phyloP scores from a whole-genome alignment of 2,797 vertebrate species.

The Ceryle rudis region DNA sequence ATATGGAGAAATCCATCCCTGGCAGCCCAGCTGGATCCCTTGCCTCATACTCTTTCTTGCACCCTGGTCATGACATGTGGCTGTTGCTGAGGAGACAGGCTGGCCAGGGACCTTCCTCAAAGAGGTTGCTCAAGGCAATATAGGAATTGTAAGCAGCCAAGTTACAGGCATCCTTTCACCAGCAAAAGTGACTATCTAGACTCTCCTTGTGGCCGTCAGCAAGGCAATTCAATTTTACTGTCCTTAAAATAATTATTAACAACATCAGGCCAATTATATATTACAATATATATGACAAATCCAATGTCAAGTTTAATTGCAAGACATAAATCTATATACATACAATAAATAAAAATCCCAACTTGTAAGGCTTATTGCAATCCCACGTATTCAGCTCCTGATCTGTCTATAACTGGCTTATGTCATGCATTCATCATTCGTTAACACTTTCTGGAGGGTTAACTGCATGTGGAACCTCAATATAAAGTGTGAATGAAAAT shows the following conservation, averaged over 20 bases:
- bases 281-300: not conserved
- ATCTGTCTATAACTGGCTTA: not conserved
- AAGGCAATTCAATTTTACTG: not conserved
- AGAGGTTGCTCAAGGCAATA: not conserved
- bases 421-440: not conserved
- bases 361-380: not conserved
- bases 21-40: not conserved
- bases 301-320: not conserved
- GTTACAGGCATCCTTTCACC: not conserved
- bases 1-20: not conserved
- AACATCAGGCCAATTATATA: not conserved
- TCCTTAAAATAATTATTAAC: not conserved
- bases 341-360: not conserved
- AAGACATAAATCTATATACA: not conserved
- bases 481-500: slow-evolving; percentile 10
- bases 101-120: not conserved
- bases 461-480: not conserved
- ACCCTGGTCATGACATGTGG: not conserved
- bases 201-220: not conserved
- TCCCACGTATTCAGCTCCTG: not conserved
- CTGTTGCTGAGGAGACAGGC: not conserved
- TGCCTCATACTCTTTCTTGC: not conserved
- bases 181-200: not conserved
- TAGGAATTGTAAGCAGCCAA: not conserved
- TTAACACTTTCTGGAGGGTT: slow-evolving; percentile 41